phyloP scores from a whole-genome alignment of 2,797 vertebrate genomes.

The Tenualosa thibaudeaui region DNA sequence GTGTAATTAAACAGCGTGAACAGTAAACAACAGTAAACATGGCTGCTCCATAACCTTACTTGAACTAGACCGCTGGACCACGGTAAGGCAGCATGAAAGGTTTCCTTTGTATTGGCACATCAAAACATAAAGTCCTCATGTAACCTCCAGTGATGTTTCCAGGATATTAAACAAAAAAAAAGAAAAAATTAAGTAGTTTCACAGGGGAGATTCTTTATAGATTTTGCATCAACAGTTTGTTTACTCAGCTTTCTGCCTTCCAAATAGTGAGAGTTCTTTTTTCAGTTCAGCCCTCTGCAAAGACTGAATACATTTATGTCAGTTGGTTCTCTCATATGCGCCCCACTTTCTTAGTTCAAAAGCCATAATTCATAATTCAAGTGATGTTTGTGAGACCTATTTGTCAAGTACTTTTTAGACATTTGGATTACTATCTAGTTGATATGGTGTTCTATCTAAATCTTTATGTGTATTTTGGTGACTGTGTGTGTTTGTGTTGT shows the following conservation, averaged over 20 bases:
- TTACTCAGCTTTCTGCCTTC: background rate
- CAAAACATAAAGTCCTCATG: background rate
- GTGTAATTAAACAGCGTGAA: constrained; percentile 9
- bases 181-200: background rate
- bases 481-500: background rate
- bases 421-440: background rate
- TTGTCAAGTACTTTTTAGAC: background rate
- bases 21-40: background rate
- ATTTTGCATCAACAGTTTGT: background rate
- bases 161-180: background rate
- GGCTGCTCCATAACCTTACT: background rate
- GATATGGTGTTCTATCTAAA: background rate
- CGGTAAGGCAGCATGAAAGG: background rate
- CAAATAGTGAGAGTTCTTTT: background rate
- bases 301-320: constrained; percentile 9
- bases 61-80: background rate
- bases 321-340: background rate
- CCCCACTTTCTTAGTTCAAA: background rate
- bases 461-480: background rate
- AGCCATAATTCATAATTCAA: constrained; percentile 11
- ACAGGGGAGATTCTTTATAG: background rate
- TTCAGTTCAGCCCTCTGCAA: background rate
- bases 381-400: background rate
- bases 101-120: background rate
- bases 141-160: background rate